Evolutionary conservation across 1,140 invertebrate genomes (phyloP).

Genomic region (Drosophila jambulina): DNA sequence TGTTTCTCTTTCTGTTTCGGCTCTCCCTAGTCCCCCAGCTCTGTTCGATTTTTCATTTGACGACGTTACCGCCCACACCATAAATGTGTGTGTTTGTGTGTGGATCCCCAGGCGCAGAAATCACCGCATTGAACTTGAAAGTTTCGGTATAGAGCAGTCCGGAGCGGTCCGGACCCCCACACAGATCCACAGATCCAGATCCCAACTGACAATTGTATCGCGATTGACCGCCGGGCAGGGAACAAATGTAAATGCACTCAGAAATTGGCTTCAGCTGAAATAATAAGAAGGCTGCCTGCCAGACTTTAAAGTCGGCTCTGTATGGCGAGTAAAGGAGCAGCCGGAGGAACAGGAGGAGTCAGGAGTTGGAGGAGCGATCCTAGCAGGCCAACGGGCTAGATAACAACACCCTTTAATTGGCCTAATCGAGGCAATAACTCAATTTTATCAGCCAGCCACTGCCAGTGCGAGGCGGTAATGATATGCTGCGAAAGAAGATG

Average conservation of each 20-base stretch:
- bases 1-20: constrained; percentile 16
- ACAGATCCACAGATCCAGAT: constrained; percentile 46
- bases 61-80: constrained; percentile 72
- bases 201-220: constrained; percentile 75
- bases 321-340: not conserved
- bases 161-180: constrained; percentile 11
- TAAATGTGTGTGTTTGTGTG: constrained; percentile 50
- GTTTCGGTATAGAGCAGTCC: constrained; percentile 25
- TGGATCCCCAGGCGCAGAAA: constrained; percentile 65
- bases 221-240: constrained; percentile 74
- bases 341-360: not conserved
- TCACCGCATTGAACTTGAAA: constrained; percentile 76
- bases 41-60: constrained; percentile 80
- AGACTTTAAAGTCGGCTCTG: constrained; percentile 14
- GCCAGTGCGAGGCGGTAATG: constrained; percentile 48
- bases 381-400: constrained; percentile 15
- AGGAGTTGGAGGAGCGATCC: constrained; percentile 11
- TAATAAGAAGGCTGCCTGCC: constrained; percentile 44
- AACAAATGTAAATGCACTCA: constrained; percentile 42
- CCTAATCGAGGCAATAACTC: constrained; percentile 78
- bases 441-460: constrained; percentile 70
- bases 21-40: constrained; percentile 3
- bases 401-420: constrained; percentile 75
- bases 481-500: constrained; percentile 23
- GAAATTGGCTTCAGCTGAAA: constrained; percentile 49